Base-by-base conservation (phyloP, 2,888 invertebrate species). In the Zaprionus bogoriensis region DNA sequence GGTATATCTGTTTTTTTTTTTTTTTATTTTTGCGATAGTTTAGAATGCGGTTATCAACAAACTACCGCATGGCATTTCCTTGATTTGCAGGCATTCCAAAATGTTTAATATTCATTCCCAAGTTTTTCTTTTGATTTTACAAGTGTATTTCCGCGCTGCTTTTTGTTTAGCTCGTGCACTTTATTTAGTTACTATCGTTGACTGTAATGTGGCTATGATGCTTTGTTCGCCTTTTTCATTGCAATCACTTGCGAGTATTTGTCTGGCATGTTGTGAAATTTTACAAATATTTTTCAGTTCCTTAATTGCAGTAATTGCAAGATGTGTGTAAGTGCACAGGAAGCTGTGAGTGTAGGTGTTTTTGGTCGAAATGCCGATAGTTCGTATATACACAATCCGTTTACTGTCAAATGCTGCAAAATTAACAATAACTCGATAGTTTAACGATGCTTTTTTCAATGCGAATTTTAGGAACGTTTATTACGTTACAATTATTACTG, bases 191-290 rank as follows among this genome's bases (percentile, higher is more conserved):
- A 23, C 4, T 23, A 23, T 6, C 6, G 3, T 3, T 46, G 50
- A 17, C 38, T 32, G 17, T 53, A 27, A 41, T 70, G 28, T 72
- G 73, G 46, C 47, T 20, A 48, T 63, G 38, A 30, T 63, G 39
- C 63, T 63, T 63, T 55, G 72, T 22, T 62, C 39, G 70, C 52
- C 51, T 58, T 62, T 70, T 57, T 52, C n/a, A 58, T 57, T 57
- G 28, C 25, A 36, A 14, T 27, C 60, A 17, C 19, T 50, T 65
- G 48, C 6, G 17, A 27, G 45, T 53, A 30, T 36, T 38, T 30
- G 36, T 48, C 12, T 23, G 14, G 19, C 2, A 28, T 27, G 28
- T 45, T 47, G 6, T 1, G 22, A 14, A 48, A 39, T 44, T 19
- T 10, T 30, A 14, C 10, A 3, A 9, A 14, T 20, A 25, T 50